Base-by-base conservation (phyloP, 1,140 invertebrate species). In the Yoshiicerus persimilis region DNA sequence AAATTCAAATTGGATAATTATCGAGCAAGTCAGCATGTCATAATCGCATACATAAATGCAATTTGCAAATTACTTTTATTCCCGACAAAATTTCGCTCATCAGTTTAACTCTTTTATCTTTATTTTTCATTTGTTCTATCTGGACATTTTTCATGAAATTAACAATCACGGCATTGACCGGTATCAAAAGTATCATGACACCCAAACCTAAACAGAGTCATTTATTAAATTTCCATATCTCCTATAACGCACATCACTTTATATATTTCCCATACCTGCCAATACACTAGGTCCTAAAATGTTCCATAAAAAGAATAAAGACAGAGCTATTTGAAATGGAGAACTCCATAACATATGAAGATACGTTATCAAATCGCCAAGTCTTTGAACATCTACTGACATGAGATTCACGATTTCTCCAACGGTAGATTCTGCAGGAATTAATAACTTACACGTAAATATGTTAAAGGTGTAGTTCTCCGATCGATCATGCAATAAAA, bases 261-360 rank as follows among this genome's bases (percentile, higher is more conserved):
- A n/a, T n/a, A n/a, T n/a, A n/a, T n/a, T 11, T 41, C 39, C 9
- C 1, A 10, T 86, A 20, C 94, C 95, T 66, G 94, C 92, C 13
- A 95, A 91, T 20, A 94, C 93, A 8, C 94, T 92, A 3, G 92
- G 91, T 2, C 95, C 95, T 56, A 95, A 91, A 32, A 92, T 92
- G 34, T 92, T 91, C 93, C 94, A 95, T 23, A 95, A 91, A 84
- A 95, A 93, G 90, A 93, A 94, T 6, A 94, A 90, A 4, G 94
- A 92, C 5, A 95, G 89, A 27, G 86, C 90, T 83, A 95, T 95
- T 91, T 95, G 94, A 16, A 95, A 91, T 2, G 95, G 95, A 4
- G 93, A 94, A 9, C 94, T 94, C 95, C 95, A 95, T 16, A 95
- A 91, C 90, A 94, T 93, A 92, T 95, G 94, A 38, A 95, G 90